Evolutionary conservation across 2,113 vertebrate genomes (phyloP).

Genomic region (Microtus oregoni): DNA sequence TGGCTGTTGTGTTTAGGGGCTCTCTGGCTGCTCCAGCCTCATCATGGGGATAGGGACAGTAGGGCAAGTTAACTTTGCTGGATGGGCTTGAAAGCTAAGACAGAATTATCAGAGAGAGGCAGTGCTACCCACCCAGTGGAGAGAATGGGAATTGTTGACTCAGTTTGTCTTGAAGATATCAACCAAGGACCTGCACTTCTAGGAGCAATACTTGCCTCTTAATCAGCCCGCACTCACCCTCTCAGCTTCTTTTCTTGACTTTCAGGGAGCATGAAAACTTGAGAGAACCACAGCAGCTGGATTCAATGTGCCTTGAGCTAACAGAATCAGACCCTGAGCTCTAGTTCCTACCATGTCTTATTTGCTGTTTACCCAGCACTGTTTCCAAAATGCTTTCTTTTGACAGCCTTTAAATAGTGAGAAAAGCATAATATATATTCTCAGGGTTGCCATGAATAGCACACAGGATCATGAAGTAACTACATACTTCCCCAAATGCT

Average conservation of each 20-base stretch:
- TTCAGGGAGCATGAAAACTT: not conserved
- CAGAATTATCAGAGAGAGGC: constrained; percentile 54
- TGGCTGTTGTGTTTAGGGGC: constrained; percentile 36
- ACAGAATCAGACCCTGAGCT: constrained; percentile 16
- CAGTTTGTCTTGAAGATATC: constrained; percentile 62
- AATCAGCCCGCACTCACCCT: constrained; percentile 1
- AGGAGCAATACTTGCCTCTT: constrained; percentile 40
- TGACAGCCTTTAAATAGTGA: not conserved
- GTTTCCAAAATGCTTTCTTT: constrained; percentile 29
- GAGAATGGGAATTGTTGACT: constrained; percentile 47
- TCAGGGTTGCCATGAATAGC: constrained; percentile 19
- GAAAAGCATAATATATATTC: not conserved
- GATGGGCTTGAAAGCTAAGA: constrained; percentile 22
- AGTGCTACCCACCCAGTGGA: constrained; percentile 48
- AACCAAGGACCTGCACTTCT: constrained; percentile 34
- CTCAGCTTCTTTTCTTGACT: constrained; percentile 1
- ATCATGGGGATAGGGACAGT: not conserved
- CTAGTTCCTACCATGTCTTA: not conserved
- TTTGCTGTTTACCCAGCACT: not conserved
- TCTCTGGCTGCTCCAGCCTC: not conserved
- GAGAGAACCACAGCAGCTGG: not conserved
- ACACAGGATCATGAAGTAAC: not conserved
- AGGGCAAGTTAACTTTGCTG: constrained; percentile 27
- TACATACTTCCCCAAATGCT: constrained; percentile 33
- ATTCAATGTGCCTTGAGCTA: not conserved